Base-by-base conservation (phyloP, 1,140 invertebrate genomes). In the Amyelois transitella region DNA sequence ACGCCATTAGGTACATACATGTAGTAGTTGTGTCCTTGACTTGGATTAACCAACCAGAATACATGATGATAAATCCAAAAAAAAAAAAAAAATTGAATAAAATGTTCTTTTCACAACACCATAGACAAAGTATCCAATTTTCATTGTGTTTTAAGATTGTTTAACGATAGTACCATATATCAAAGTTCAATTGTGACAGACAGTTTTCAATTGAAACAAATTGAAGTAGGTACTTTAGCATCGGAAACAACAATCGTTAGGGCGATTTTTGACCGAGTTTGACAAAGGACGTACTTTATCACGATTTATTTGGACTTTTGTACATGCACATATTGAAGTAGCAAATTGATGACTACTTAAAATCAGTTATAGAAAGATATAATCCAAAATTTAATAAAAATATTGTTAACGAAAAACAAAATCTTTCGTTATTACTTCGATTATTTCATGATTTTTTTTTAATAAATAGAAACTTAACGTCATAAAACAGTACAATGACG, bases 201-300 rank as follows among this genome's bases (percentile, higher is more conserved):
- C 44, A 56, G 60, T 58, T 62, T 72, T 72, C 75, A 76, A 80
- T 80, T 80, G 77, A 74, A 69, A 76, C 58, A 72, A 77, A 80
- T 80, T 80, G 73, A 60, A 60, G 58, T 63, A 55, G 60, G 59
- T 62, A 57, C 45, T n/a, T n/a, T n/a, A n/a, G n/a, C n/a, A 14
- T 38, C 32, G 32, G 32, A 14, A 38, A 38, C 12, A 38, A 14
- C 10, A n/a, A n/a, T n/a, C n/a, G n/a, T n/a, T 14, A 38, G 12
- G 32, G 32, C 32, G 25, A 28, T 28, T 28, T 5, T 38, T 38
- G 32, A 14, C 32, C 32, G 32, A 38, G 4, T 38, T 14, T 38
- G 32, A 14, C 32, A 14, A 14, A 38, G 32, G 32, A 38, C 17
- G 32, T 38, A 6, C 28, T 32, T 32, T 10, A 12, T 38, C n/a